These are phyloP conservation scores for Drosophila melanica DNA, from an alignment of 1,140 invertebrate species.

Conservation along the genomic window DNA sequence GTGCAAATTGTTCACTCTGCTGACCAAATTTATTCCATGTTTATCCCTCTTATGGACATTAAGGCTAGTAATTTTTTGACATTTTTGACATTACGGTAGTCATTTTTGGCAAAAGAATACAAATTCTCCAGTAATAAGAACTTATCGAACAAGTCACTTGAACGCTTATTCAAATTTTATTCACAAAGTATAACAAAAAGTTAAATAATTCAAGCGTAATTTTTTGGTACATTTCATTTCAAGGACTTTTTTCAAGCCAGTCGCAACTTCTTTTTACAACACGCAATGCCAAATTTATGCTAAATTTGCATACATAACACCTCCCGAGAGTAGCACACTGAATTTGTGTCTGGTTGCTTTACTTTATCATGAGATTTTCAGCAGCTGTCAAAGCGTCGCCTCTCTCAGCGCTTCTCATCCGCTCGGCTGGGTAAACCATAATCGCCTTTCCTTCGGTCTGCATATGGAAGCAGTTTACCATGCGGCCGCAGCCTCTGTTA, in stretches of 20 bases:
- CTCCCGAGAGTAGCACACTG: neutral
- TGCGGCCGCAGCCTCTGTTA: conserved; percentile 5
- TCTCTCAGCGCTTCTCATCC: conserved; percentile 16
- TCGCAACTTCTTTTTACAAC: neutral
- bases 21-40: conserved; percentile 58
- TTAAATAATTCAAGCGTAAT: no score
- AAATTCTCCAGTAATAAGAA: no score
- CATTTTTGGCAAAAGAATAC: no score
- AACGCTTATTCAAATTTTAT: no score
- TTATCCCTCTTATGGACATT: conserved; percentile 23
- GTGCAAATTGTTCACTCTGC: conserved; percentile 75
- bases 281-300: neutral
- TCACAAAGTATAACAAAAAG: no score
- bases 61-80: no score
- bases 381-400: conserved; percentile 31
- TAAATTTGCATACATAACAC: neutral
- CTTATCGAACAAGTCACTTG: no score
- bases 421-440: conserved; percentile 29
- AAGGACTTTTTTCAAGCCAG: no score
- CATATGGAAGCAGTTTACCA: conserved; percentile 53
- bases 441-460: conserved; percentile 59
- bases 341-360: conserved; percentile 13
- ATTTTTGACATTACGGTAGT: no score
- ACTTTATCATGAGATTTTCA: conserved; percentile 12
- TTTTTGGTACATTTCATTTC: no score